These are phyloP conservation scores for Hydractinia symbiolongicarpus DNA, from an alignment of 30 jellyfish, hydroid and myxozoan genomes.

Conservation along the genomic window DNA sequence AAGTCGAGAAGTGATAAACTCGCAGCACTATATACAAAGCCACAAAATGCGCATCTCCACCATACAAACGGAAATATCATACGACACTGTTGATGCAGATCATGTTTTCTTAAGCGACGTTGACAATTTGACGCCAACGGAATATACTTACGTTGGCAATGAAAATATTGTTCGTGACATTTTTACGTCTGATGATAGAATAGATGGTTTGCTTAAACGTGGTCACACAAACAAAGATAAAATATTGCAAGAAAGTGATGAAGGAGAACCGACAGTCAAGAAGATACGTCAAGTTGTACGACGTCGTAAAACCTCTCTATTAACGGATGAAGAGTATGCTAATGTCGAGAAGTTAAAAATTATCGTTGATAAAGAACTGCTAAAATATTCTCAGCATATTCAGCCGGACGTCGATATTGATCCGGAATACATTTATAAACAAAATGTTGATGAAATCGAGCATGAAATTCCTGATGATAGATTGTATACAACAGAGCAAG, in stretches of 20 bases:
- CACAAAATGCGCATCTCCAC: background rate
- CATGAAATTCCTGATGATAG: background rate
- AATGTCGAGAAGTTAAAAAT: constrained; percentile 7
- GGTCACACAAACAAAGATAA: no score
- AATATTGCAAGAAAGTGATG: no score
- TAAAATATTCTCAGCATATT: background rate
- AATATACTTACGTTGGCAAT: no score
- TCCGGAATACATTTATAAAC: constrained; percentile 9
- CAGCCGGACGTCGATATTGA: constrained; percentile 2
- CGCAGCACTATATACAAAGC: background rate
- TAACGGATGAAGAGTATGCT: constrained; percentile 1
- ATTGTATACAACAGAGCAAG: no score
- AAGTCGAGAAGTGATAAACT: background rate
- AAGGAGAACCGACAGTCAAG: no score
- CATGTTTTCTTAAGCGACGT: no score
- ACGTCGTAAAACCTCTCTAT: background rate
- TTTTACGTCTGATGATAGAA: no score
- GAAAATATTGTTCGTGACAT: no score
- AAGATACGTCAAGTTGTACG: no score
- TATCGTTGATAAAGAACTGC: background rate
- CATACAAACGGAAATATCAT: background rate
- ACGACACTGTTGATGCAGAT: no score
- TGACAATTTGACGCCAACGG: no score
- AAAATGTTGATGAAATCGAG: background rate
- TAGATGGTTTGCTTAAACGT: no score